Evolutionary conservation across 2,888 invertebrate species (phyloP), one percentile per base, ranked within the genome.

Genomic region (Coleophora deauratella): DNA sequence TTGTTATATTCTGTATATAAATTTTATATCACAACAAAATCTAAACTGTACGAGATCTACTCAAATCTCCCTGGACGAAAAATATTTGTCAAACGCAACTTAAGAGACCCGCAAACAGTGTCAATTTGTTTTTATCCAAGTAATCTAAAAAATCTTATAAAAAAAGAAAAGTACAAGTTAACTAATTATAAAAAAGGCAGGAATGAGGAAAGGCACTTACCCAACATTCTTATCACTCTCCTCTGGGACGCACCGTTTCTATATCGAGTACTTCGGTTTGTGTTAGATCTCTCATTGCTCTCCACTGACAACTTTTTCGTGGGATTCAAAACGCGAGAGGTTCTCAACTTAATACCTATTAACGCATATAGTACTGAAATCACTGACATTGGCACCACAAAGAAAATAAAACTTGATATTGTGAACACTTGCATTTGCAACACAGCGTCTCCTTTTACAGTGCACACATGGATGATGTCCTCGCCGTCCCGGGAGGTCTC

Each of bases 361-460:
- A 93, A 79, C 40, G 92, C 88, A 63, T 96, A 96, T 46, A 96
- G 80, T 48, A 94, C 92, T 28, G 91, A 91, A 64, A 96, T 95
- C 46, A 95, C 86, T 28, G 93, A 92, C 94, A 96, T 95, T 1
- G 96, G 96, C 34, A 92, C 90, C 32, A 94, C 90, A 69, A 96
- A 96, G 76, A 96, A 95, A 58, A 95, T 78, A 63, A 92, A 90
- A 55, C 91, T 91, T 10, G 95, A 94, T 57, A 94, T 89, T 61
- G 93, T 91, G 63, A 95, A 94, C 48, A 91, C 90, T 75, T 93
- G 91, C 44, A 90, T 89, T 75, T 93, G 91, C 44, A 90, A 89
- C 33, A 89, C 80, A 9, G 88, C 82, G 9, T 76, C 77, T 44
- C 88, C 86, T 56, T 88, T 88, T 45, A 91, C 86, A 28, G 88